Evolutionary conservation across 1,140 invertebrate species (phyloP), one percentile per base, ranked within the genome.

Genomic region (Paraescarpia echinospica): DNA sequence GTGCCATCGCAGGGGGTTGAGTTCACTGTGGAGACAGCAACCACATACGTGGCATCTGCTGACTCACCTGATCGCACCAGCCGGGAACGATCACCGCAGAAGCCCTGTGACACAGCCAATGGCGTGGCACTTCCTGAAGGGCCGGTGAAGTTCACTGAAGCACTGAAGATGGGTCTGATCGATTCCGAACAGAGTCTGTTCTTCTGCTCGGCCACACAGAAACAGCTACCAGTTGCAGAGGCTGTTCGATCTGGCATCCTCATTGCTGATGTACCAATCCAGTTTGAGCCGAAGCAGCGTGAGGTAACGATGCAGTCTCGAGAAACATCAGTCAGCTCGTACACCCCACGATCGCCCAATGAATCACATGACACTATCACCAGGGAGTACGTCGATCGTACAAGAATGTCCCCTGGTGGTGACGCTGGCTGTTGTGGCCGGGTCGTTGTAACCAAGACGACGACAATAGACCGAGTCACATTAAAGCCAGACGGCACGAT

Each of bases 241-340:
- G 98, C 98, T 5, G 98, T 98, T 92, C 96, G 97, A 92, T 96
- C 97, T 90, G 97, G 97, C 77, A 97, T 98, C 35, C 97, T 98
- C 88, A 97, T 98, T 96, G 97, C 97, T 14, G 97, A 97, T 93
- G 97, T 97, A 92, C 95, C 98, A 31, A 97, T 98, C 0, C 33
- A 34, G 48, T 92, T 48, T 77, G 59, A 92, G 41, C 9, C 59
- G 22, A 18, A 77, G 59, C 59, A 77, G 59, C 2, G 59, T 12
- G 59, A 77, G 12, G 22, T 18, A 77, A 22, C 59, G 4, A 27
- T 18, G 22, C 59, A 27, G 22, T 27, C 59, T 22, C 59, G 59
- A 77, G 59, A 77, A 77, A 77, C 59, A 27, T 77, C 59, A 18
- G 27, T 77, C 59, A 77, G 59, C 22, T 77, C 59, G 22, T 22